A percentile compares a stretch with the other conserved stretches of the same genome.
Conservation (phyloP, 2,888 invertebrate species). For the Aromia moschata region DNA sequence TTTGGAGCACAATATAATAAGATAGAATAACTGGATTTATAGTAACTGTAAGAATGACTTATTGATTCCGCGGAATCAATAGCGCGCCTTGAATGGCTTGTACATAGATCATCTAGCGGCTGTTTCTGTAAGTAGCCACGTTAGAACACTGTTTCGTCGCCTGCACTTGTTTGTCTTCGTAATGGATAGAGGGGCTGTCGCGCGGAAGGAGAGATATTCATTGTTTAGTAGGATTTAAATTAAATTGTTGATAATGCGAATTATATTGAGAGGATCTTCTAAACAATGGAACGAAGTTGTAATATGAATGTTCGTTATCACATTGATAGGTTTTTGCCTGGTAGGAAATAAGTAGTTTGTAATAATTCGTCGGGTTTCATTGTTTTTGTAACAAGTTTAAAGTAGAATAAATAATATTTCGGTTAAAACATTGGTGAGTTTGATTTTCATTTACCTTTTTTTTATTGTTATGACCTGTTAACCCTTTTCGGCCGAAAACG, state of each 20-base stretch:
- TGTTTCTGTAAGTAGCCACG: conserved; percentile 2
- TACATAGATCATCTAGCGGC: conserved; percentile 18
- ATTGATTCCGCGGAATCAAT: conserved; percentile 21
- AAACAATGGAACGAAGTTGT: background rate
- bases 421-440: too few relatives aligned
- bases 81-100: conserved; percentile 16
- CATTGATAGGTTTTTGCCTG: background rate
- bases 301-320: background rate
- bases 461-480: too few relatives aligned
- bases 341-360: too few relatives aligned
- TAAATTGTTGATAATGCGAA: background rate
- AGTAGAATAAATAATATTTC: too few relatives aligned
- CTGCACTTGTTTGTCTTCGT: conserved; percentile 1
- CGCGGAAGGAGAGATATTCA: conserved; percentile 1
- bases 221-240: background rate
- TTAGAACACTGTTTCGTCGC: conserved; percentile 16
- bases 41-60: conserved; percentile 13
- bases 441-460: too few relatives aligned
- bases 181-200: conserved; percentile 11
- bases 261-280: background rate
- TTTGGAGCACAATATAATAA: conserved; percentile 47
- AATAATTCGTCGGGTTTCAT: too few relatives aligned
- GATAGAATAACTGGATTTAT: conserved; percentile 30
- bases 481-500: too few relatives aligned
- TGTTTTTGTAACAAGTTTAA: too few relatives aligned